Evolutionary conservation across 2,797 vertebrate genomes (phyloP), one percentile per base, ranked within the genome.

Genomic region (Eulemur mongoz): DNA sequence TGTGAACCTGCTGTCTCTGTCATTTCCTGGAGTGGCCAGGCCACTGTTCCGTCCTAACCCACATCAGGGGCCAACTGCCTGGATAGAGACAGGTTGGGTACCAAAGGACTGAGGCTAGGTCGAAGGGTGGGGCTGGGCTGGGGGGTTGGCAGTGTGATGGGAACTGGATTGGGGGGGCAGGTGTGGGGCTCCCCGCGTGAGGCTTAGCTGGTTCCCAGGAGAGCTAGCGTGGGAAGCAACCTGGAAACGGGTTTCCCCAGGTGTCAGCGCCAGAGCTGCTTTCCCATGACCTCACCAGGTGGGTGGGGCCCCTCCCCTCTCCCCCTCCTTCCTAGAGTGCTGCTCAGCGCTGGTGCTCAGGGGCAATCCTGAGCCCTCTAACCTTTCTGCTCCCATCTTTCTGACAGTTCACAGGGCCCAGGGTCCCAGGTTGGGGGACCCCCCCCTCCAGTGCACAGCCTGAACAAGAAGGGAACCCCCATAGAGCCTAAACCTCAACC

Each of bases 241-340:
- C 92, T 96, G 72, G 95, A 96, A 98, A 98, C 97, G 97, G 97
- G 98, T 98, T 98, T 98, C 97, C 98, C 98, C 98, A 98, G 98
- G 98, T 98, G 95, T 98, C 97, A 97, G 96, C 18, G 93, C 97
- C 97, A 97, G 95, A 94, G 76, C 96, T 96, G 89, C 94, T 98
- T 98, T 98, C 98, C 98, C 98, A 98, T 98, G 97, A 98, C 98
- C 96, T 98, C 97, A 98, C 95, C 95, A 11, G 96, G 91, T 75
- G 85, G 94, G 95, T 94, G 95, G 94, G 93, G 96, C 96, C 90
- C 96, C 96, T 87, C 95, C 96, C 73, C 63, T 86, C 76, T 73
- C 43, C 38, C 52, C 85, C 78, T 90, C 75, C 96, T 96, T 94
- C 86, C 88, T 73, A 72, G 93, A 91, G 87, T 61, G 61, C 78